Base-by-base conservation (phyloP, 2,888 invertebrate genomes). In the Endomychus coccineus region DNA sequence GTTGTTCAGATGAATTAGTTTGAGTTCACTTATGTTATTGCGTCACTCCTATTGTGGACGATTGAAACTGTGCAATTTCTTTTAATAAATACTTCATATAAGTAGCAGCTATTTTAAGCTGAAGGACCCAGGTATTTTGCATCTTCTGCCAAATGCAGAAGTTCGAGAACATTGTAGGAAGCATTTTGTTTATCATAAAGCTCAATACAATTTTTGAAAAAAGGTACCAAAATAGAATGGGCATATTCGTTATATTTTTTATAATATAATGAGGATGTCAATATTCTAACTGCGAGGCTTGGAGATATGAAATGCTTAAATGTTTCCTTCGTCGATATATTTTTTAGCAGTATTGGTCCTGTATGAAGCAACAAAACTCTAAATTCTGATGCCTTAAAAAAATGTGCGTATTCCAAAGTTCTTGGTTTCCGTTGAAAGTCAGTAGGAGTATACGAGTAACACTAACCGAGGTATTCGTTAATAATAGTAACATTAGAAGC, bases 121-220 rank as follows among this genome's bases (percentile, higher is more conserved):
- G 28, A 21, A 13, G 28, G 22, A 7, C 30, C 39, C 11, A 34
- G 17, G 5, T 34, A 4, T 13, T 39, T 34, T 13, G 29, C 34
- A 39, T 39, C 39, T 9, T 35, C 34, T 22, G 29, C 34, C 13
- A 39, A 14, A 39, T 33, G 38, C 11, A 38, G 12, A 14, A 38
- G 22, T 27, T 22, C 27, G 23, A 33, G 38, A 10, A 38, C 16
- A 27, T 38, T 38, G 16, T 38, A 38, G 3, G 34, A 29, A 14
- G 24, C 15, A 23, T 34, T 11, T 24, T 34, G 23, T 16, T 14
- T 24, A 16, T 27, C 29, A 29, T 39, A 35, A 11, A 39, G 24
- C 15, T 14, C 23, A 14, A 28, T 11, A 34, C 27, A 39, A 12
- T 19, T 12, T 17, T 39, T 19, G 4, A 39, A 27, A 23, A 39